Base-by-base conservation (phyloP, 2,888 invertebrate genomes). In the Peribatodes rhomboidaria region DNA sequence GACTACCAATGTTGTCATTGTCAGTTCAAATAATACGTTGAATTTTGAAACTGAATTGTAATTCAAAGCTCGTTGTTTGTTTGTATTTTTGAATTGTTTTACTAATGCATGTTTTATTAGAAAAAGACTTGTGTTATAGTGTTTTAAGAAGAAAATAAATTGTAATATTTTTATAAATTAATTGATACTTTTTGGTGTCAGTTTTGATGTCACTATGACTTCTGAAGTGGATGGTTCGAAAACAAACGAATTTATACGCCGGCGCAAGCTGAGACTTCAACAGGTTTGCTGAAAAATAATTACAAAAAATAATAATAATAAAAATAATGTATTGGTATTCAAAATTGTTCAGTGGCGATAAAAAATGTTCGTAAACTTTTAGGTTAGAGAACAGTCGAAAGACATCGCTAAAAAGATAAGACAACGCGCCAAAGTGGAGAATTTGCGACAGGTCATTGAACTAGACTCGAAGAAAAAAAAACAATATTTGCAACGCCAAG, bases 351-450 rank as follows among this genome's bases (percentile, higher is more conserved):
- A 68, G 61, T 65, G 22, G 46, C 50, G 52, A 46, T 55, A 62
- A 68, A 67, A 68, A 65, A 59, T 33, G 56, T 64, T 39, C 63
- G 56, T 70, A 54, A 63, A 53, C 73, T 84, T 88, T 78, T 86
- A 94, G 93, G 93, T 94, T 73, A 87, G 93, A 69, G 93, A 94
- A 81, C 93, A 94, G 74, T 94, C 93, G 52, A 93, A 93, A 82
- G 91, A 92, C 60, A 90, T 94, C 57, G 93, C 93, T 13, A 92
- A 89, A 77, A 89, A 88, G 80, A 85, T 93, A 70, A 80, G 93
- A 70, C 87, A 89, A 76, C 89, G 92, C 67, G 87, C 92, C 52
- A 88, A 87, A 76, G 82, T 83, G 66, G 93, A 92, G 78, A 88
- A 87, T 70, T 82, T 87, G 67, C 81, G 82, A 64, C 85, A 88